Percentiles rank a stretch among this genome's conserved stretches.
Evolutionary conservation across 2,113 vertebrate species (phyloP).

Genomic region (Zosterops hypoxanthus): DNA sequence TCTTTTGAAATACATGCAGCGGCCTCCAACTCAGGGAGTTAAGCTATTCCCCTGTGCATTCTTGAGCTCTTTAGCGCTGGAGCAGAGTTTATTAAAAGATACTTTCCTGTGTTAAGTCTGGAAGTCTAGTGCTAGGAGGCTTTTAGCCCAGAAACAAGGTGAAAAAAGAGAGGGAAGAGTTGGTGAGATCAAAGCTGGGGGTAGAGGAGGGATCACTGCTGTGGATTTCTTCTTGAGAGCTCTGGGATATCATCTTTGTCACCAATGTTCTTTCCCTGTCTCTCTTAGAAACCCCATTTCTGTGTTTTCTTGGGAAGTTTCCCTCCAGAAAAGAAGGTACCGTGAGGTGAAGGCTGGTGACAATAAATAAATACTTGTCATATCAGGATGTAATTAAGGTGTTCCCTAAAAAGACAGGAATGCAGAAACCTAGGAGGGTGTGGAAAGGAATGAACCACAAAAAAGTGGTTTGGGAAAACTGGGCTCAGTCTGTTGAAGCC

Average conservation of each 20-base stretch:
- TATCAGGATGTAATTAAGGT: background rate
- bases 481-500: background rate
- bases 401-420: background rate
- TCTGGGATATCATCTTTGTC: background rate
- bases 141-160: background rate
- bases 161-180: background rate
- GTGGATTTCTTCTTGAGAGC: background rate
- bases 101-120: background rate
- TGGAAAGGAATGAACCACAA: background rate
- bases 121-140: background rate
- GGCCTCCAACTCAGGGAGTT: background rate
- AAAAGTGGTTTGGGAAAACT: background rate
- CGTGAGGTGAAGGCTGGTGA: background rate
- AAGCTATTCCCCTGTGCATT: background rate
- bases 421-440: background rate
- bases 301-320: background rate
- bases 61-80: background rate
- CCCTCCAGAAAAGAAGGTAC: background rate
- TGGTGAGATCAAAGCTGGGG: background rate
- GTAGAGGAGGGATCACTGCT: background rate
- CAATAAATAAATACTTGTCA: background rate
- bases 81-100: background rate
- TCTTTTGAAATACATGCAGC: background rate
- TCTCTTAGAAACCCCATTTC: background rate
- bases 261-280: rapidly evolving